Conservation (phyloP, 2,888 invertebrate species). For the Hedya salicella region DNA sequence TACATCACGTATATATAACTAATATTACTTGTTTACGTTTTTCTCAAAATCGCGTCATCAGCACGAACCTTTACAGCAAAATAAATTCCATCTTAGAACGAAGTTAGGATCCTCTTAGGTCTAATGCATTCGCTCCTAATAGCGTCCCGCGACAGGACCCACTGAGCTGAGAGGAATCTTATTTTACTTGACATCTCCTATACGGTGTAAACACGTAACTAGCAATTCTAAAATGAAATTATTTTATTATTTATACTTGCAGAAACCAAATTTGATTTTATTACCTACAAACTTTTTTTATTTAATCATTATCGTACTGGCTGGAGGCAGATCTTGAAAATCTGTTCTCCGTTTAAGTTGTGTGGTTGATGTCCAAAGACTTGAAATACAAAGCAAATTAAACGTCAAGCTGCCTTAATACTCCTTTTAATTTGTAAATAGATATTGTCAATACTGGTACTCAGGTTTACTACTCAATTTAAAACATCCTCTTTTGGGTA, state of each 20-base stretch:
- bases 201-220: not conserved
- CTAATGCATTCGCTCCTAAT: constrained; percentile 28
- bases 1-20: not conserved
- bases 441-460: no score
- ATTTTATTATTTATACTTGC: not conserved
- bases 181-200: constrained; percentile 15
- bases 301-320: no score
- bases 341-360: no score
- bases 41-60: not conserved
- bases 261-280: not conserved
- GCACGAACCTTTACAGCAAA: constrained; percentile 10
- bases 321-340: no score
- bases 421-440: no score
- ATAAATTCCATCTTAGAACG: constrained; percentile 27
- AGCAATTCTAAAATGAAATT: not conserved
- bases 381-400: no score
- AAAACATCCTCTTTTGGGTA: no score
- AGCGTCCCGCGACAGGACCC: constrained; percentile 17
- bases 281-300: no score
- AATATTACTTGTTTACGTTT: not conserved
- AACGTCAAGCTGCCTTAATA: no score
- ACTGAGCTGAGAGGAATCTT: constrained; percentile 16
- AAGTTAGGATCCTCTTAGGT: constrained; percentile 31
- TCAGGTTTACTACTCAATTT: no score
- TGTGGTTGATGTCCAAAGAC: no score